Percentiles rank a stretch among this genome's conserved stretches.
phyloP scores from a whole-genome alignment of 2,888 invertebrate genomes.

The Dynastes grantii region DNA sequence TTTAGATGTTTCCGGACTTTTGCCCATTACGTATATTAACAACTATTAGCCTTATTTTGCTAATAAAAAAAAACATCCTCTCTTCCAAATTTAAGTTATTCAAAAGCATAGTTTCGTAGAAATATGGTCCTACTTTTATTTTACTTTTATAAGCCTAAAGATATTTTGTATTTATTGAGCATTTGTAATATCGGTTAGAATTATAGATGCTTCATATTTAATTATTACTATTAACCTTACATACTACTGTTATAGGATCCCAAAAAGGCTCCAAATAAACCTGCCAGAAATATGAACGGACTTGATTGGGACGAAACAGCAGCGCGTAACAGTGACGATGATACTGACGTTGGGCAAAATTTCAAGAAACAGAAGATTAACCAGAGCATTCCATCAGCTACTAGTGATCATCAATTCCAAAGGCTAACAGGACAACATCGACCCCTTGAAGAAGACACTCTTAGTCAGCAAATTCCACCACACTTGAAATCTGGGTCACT shows the following conservation, averaged over 20 bases:
- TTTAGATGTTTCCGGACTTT: no score
- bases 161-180: no score
- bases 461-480: not conserved
- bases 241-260: not conserved
- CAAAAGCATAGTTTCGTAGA: no score
- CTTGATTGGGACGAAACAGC: slow-evolving; percentile 14
- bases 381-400: not conserved
- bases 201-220: not conserved
- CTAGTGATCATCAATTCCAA: not conserved
- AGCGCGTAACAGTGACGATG: slow-evolving; percentile 23
- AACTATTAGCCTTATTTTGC: no score
- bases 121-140: no score
- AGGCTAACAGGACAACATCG: not conserved
- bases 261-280: not conserved
- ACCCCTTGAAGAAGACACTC: not conserved
- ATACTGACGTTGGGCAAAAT: not conserved
- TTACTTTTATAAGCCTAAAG: no score
- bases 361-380: not conserved
- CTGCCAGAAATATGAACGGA: slow-evolving; percentile 17
- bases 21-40: no score
- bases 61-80: no score
- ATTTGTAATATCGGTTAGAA: no score
- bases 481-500: no score
- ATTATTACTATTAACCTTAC: not conserved
- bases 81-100: no score